These are phyloP conservation scores for Trichonephila clavipes DNA, from an alignment of 1,140 invertebrate species.

Conservation along the genomic window DNA sequence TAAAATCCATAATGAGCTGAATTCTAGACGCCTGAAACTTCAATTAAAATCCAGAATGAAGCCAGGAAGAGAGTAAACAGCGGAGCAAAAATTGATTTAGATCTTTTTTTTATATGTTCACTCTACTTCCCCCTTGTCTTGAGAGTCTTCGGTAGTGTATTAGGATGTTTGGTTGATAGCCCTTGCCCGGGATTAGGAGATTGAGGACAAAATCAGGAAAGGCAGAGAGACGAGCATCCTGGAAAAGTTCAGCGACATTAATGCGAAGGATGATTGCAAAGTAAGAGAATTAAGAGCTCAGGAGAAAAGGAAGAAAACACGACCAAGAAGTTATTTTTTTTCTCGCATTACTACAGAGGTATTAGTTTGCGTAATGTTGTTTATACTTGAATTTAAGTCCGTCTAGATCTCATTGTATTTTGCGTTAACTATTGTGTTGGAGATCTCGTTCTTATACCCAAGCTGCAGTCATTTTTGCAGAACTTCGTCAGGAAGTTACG, in stretches of 20 bases:
- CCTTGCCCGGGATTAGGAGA: neutral
- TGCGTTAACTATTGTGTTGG: neutral
- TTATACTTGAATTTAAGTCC: neutral
- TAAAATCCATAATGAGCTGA: slow-evolving; percentile 70
- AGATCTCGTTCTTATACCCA: neutral
- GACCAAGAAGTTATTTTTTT: neutral
- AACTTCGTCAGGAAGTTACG: neutral
- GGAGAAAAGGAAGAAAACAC: neutral
- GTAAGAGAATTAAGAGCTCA: slow-evolving; percentile 6
- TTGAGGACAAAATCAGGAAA: slow-evolving; percentile 1
- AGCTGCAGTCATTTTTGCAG: neutral
- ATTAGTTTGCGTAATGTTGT: neutral
- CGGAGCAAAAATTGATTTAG: slow-evolving; percentile 56
- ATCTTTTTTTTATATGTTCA: neutral
- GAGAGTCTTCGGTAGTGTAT: slow-evolving; percentile 6
- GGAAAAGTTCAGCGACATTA: slow-evolving; percentile 25
- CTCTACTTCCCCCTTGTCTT: neutral
- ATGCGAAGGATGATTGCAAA: slow-evolving; percentile 14
- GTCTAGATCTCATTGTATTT: neutral
- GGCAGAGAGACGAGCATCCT: neutral
- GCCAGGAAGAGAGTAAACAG: slow-evolving; percentile 38
- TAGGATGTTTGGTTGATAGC: neutral
- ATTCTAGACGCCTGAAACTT: slow-evolving; percentile 55
- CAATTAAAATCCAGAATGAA: slow-evolving; percentile 65
- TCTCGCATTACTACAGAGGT: neutral